Evolutionary conservation across 2,113 vertebrate species (phyloP).

Genomic region (Gobio gobio): DNA sequence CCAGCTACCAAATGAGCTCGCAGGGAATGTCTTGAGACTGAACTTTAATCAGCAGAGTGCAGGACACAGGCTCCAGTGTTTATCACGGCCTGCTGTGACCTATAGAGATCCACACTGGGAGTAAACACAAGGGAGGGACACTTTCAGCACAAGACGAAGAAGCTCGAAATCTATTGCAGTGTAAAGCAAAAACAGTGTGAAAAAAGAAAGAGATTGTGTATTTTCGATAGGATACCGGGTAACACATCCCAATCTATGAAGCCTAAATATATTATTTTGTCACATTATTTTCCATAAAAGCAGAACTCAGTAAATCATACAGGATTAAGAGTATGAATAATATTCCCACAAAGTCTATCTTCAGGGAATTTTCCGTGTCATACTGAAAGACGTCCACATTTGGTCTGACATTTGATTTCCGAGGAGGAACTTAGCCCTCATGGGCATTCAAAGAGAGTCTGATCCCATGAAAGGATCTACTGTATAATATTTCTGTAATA

Average conservation of each 20-base stretch:
- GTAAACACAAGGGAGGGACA: conserved; percentile 3
- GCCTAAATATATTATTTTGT: not conserved
- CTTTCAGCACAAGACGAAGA: not conserved
- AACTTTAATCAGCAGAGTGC: not conserved
- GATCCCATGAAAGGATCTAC: too few relatives aligned
- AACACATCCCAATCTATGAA: not conserved
- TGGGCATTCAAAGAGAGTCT: not conserved
- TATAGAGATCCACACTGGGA: not conserved
- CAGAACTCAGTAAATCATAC: not conserved
- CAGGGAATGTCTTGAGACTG: not conserved
- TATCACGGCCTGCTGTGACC: conserved; percentile 7
- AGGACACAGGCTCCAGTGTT: not conserved
- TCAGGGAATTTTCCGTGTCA: not conserved
- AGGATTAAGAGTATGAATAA: not conserved
- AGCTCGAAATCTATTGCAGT: not conserved
- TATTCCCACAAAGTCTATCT: not conserved
- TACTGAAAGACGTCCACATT: not conserved
- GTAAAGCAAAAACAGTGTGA: not conserved
- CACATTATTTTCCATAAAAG: not conserved
- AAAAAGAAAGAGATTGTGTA: not conserved
- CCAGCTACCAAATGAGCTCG: not conserved
- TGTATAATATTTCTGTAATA: too few relatives aligned
- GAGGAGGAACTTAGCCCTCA: not conserved
- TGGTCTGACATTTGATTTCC: not conserved
- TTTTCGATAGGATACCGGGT: not conserved